A percentile compares a stretch with the other conserved stretches of the same genome.
phyloP scores from a whole-genome alignment of 2,797 vertebrate genomes.

The Somateria mollissima region DNA sequence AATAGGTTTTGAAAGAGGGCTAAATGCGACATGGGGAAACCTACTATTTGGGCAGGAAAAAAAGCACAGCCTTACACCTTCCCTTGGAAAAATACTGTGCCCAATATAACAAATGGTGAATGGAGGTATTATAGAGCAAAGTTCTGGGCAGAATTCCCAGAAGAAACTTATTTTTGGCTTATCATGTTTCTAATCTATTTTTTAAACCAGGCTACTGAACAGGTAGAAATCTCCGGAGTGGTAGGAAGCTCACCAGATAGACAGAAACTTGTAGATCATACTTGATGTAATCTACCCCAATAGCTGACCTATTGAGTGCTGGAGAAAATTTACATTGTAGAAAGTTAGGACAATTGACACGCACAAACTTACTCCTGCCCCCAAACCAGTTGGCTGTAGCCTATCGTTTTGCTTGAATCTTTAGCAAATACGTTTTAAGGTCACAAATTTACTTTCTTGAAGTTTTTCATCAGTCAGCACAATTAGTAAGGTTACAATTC shows the following conservation, averaged over 20 bases:
- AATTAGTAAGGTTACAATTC: background rate
- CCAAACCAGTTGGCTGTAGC: background rate
- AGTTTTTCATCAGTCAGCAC: background rate
- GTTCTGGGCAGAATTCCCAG: constrained; percentile 30
- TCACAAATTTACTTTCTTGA: background rate
- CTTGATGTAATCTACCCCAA: background rate
- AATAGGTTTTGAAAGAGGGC: background rate
- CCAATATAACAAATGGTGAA: background rate
- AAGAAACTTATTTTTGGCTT: constrained; percentile 20
- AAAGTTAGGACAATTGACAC: background rate
- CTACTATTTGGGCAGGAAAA: background rate
- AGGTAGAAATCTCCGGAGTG: background rate
- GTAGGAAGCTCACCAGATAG: background rate
- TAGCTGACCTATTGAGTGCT: background rate
- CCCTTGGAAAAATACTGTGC: background rate
- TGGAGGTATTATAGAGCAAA: background rate
- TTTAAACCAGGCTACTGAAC: background rate
- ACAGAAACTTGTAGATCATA: background rate
- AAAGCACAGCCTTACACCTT: background rate
- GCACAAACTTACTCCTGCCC: background rate
- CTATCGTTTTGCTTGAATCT: background rate
- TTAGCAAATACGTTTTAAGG: background rate
- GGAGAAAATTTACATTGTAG: background rate
- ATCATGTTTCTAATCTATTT: background rate
- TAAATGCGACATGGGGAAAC: background rate